These are phyloP conservation scores for Callinectes sapidus DNA, from an alignment of 2,888 invertebrate genomes.

Conservation along the genomic window DNA sequence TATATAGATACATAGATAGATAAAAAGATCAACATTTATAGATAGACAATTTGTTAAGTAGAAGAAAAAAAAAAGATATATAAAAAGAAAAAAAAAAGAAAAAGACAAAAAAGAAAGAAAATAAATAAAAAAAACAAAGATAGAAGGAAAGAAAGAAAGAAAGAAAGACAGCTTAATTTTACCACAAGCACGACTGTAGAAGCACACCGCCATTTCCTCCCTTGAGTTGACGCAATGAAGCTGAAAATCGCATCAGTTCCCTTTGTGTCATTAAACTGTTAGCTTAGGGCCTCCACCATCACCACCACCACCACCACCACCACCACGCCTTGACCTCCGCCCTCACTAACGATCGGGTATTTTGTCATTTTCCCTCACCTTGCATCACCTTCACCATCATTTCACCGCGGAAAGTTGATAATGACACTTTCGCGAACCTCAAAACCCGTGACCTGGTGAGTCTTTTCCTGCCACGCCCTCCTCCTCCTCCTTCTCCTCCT, in stretches of 20 bases:
- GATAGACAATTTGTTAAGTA: no score
- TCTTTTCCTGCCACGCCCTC: not conserved
- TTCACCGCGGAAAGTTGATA: not conserved
- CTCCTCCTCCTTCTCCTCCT: not conserved
- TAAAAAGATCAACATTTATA: no score
- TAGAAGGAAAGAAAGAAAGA: not conserved
- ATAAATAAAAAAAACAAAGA: not conserved
- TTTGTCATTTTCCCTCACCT: not conserved
- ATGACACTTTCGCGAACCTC: not conserved
- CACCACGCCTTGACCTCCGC: slow-evolving; percentile 20
- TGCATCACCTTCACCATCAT: not conserved
- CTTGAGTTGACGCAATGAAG: not conserved
- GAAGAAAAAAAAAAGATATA: no score
- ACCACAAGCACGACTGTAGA: no score
- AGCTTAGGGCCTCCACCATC: not conserved
- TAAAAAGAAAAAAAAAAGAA: no score
- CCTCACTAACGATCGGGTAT: not conserved
- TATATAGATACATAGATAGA: no score
- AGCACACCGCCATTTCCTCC: not conserved
- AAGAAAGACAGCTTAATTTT: not conserved
- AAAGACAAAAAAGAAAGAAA: not conserved
- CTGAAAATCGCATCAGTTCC: not conserved
- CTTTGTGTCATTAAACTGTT: not conserved
- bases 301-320: not conserved
- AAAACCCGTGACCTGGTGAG: not conserved